Percentiles rank a stretch among this genome's conserved stretches.
phyloP scores from a whole-genome alignment of 2,888 invertebrate genomes.

The Protonemura montana region DNA sequence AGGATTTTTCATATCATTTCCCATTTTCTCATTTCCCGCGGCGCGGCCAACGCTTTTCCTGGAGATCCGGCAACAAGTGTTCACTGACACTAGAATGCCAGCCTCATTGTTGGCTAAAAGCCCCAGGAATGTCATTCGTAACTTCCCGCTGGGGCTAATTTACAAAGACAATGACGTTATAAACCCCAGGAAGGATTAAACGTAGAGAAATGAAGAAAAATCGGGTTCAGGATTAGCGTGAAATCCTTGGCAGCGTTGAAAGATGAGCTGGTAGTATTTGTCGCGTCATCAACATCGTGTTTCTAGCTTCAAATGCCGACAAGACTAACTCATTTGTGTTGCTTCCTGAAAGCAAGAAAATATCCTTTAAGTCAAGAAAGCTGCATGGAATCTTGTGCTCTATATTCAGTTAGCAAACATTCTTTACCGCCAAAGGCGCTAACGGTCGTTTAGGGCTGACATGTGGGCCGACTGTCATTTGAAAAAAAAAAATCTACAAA shows the following conservation, averaged over 20 bases:
- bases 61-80: not conserved
- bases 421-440: no score
- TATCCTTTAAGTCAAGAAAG: no score
- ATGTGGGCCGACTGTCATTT: no score
- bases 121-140: not conserved
- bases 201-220: not conserved
- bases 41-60: not conserved
- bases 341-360: no score
- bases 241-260: not conserved
- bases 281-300: not conserved
- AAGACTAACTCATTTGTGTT: not conserved
- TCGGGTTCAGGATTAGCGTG: not conserved
- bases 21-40: no score
- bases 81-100: no score
- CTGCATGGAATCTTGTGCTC: no score
- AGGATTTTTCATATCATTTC: not conserved
- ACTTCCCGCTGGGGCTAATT: not conserved
- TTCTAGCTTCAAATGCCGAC: not conserved
- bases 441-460: no score
- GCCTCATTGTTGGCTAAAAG: not conserved
- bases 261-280: not conserved
- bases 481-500: no score
- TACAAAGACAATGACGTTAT: not conserved
- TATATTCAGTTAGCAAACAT: no score
- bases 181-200: not conserved